A percentile compares a stretch with the other conserved stretches of the same genome.
Evolutionary conservation across 2,797 vertebrate genomes (phyloP).

Genomic region (Lophotriccus pileatus): DNA sequence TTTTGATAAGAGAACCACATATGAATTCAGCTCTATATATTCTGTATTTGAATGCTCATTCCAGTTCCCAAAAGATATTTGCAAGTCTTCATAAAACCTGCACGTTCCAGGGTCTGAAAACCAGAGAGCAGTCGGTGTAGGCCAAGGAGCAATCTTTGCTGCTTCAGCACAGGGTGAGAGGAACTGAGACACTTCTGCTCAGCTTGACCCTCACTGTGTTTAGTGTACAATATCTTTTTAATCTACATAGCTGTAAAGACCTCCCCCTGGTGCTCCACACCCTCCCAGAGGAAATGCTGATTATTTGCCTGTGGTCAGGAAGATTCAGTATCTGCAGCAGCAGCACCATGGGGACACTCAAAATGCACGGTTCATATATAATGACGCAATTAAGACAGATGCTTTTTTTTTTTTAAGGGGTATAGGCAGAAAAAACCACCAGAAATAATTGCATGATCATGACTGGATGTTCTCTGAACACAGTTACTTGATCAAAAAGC

Average conservation of each 20-base stretch:
- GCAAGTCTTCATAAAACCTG: background rate
- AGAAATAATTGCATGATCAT: slow-evolving; percentile 36
- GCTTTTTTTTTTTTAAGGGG: slow-evolving; percentile 21
- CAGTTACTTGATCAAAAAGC: slow-evolving; percentile 37
- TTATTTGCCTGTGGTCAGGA: background rate
- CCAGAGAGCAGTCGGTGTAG: background rate
- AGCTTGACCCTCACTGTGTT: background rate
- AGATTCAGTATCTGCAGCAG: background rate
- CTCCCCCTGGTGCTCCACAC: background rate
- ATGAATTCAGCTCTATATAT: background rate
- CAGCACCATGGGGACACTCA: background rate
- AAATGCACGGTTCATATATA: background rate
- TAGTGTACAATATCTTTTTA: background rate
- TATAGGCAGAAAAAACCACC: background rate
- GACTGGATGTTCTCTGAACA: background rate
- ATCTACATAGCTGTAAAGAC: background rate
- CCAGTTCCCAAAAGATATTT: background rate
- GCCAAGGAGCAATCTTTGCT: background rate
- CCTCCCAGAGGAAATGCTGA: background rate
- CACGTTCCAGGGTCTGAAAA: background rate
- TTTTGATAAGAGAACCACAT: background rate
- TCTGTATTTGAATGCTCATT: background rate
- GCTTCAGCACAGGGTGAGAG: background rate
- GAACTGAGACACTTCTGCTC: background rate
- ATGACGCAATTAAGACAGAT: background rate